Percentiles rank a stretch among this genome's conserved stretches.
Conservation (phyloP, 2,113 vertebrate species). For the Tachuris rubrigastra region DNA sequence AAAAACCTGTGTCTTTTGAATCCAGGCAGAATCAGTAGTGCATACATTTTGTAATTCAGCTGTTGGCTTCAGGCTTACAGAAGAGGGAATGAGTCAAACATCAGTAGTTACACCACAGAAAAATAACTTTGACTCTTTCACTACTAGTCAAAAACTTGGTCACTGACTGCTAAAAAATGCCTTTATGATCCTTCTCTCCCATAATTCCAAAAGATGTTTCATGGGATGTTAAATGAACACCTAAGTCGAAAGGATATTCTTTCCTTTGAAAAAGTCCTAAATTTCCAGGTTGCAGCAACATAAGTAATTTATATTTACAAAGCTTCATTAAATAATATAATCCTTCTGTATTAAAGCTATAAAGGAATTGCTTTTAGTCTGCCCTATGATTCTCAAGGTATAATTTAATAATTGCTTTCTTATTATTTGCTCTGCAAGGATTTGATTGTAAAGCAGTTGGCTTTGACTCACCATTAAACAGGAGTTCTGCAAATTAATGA, state of each 20-base stretch:
- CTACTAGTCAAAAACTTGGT: not conserved
- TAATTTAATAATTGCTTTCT: not conserved
- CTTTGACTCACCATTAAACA: not conserved
- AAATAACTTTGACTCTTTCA: not conserved
- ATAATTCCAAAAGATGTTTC: not conserved
- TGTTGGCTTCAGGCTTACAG: not conserved
- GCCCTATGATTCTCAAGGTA: not conserved
- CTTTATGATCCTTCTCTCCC: not conserved
- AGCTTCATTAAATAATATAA: not conserved
- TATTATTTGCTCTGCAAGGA: not conserved
- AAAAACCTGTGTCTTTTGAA: not conserved
- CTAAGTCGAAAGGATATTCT: not conserved
- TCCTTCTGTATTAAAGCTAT: not conserved
- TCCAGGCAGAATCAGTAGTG: not conserved
- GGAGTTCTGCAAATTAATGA: not conserved
- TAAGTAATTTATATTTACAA: not conserved
- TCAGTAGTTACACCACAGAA: fast-evolving
- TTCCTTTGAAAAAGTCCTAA: not conserved
- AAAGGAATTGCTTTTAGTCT: not conserved
- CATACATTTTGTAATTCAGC: not conserved
- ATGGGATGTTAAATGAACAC: not conserved
- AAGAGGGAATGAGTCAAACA: not conserved
- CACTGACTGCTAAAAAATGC: not conserved
- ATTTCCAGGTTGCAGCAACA: not conserved
- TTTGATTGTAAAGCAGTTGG: not conserved